These are phyloP conservation scores for Drosophila atroscutellata DNA, from an alignment of 2,888 invertebrate genomes.

Conservation along the genomic window DNA sequence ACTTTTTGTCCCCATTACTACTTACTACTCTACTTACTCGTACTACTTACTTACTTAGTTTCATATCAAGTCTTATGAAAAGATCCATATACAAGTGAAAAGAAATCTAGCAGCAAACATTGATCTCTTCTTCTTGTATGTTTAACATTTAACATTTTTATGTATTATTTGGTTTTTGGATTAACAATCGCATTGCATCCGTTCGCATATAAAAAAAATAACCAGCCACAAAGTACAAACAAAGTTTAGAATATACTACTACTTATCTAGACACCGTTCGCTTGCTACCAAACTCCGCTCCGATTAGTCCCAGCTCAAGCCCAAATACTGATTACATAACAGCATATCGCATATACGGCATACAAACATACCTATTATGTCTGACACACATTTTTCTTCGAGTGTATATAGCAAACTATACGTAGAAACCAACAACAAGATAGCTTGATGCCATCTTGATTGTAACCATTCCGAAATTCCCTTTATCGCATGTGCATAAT, in stretches of 20 bases:
- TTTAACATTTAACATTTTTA: constrained; percentile 36
- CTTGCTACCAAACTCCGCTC: constrained; percentile 45
- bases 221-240: constrained; percentile 49
- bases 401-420: constrained; percentile 14
- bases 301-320: constrained; percentile 40
- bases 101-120: constrained; percentile 50
- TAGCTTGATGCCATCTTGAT: constrained; percentile 9
- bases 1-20: constrained; percentile 64
- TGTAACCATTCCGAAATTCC: constrained; percentile 9
- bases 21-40: constrained; percentile 55
- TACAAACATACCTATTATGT: constrained; percentile 21
- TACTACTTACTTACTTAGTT: constrained; percentile 45
- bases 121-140: constrained; percentile 66
- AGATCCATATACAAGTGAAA: constrained; percentile 40
- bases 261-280: constrained; percentile 44
- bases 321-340: constrained; percentile 19
- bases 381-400: constrained; percentile 12
- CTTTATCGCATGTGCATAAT: constrained; percentile 53
- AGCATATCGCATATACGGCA: constrained; percentile 32
- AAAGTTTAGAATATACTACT: constrained; percentile 32
- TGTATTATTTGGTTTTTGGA: constrained; percentile 46
- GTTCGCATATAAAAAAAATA: constrained; percentile 40
- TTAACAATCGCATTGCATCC: constrained; percentile 54
- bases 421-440: constrained; percentile 8
- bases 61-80: constrained; percentile 38